A percentile compares a stretch with the other conserved stretches of the same genome.
phyloP scores from a whole-genome alignment of 2,797 vertebrate genomes.

The Trichosurus vulpecula region DNA sequence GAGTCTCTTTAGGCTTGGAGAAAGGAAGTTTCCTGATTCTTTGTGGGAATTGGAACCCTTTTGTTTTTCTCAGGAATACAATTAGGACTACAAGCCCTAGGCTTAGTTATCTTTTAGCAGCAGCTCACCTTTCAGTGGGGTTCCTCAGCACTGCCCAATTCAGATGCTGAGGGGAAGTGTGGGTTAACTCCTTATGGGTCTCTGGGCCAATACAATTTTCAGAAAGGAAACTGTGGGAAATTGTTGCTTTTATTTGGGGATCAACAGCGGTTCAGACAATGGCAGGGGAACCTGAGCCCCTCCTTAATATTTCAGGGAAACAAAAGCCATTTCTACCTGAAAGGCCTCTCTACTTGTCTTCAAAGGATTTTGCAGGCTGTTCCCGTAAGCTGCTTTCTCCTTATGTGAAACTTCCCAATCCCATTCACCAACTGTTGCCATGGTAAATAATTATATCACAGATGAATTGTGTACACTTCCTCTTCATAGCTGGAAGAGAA shows the following conservation, averaged over 20 bases:
- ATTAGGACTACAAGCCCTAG: neutral
- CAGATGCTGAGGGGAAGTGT: slow-evolving; percentile 44
- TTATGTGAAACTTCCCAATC: slow-evolving; percentile 84
- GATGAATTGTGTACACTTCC: slow-evolving; percentile 85
- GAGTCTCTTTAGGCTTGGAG: slow-evolving; percentile 14
- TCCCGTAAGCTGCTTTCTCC: slow-evolving; percentile 85
- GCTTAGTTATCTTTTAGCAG: slow-evolving; percentile 44
- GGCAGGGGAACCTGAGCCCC: slow-evolving; percentile 59
- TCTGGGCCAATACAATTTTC: slow-evolving; percentile 72
- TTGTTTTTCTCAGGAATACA: slow-evolving; percentile 53
- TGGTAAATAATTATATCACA: slow-evolving; percentile 89
- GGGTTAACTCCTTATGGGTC: slow-evolving; percentile 61
- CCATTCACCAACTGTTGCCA: slow-evolving; percentile 88
- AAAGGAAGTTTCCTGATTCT: slow-evolving; percentile 34
- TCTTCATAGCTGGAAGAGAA: slow-evolving; percentile 85
- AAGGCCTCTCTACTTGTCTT: slow-evolving; percentile 77
- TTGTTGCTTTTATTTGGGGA: slow-evolving; percentile 66
- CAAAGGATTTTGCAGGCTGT: slow-evolving; percentile 79
- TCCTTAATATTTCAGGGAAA: slow-evolving; percentile 73
- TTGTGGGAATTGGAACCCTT: slow-evolving; percentile 40
- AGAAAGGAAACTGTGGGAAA: slow-evolving; percentile 55
- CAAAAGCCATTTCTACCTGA: slow-evolving; percentile 78
- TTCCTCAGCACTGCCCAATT: slow-evolving; percentile 56
- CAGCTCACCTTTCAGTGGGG: slow-evolving; percentile 50
- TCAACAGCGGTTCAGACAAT: slow-evolving; percentile 69